Evolutionary conservation across 2,113 vertebrate species (phyloP), one percentile per base, ranked within the genome.

Genomic region (Hyaena hyaena): DNA sequence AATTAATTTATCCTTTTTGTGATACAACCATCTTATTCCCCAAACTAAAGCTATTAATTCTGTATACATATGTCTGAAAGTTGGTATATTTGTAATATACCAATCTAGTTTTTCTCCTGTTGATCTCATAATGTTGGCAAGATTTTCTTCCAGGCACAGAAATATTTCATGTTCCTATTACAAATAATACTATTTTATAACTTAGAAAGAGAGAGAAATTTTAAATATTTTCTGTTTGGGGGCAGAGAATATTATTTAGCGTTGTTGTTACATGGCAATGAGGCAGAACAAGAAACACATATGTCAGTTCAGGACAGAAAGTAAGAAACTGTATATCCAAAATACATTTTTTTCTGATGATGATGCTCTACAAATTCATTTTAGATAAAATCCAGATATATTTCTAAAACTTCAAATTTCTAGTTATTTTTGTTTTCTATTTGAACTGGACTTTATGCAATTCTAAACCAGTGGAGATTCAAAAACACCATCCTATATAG

Each of bases 1-100:
- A 73, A 83, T 98, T 97, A 0, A 77, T 58, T 97, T 98, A n/a
- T 94, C 23, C 53, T 95, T 91, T 94, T 55, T 97, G 55, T 97
- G 16, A 31, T 93, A 84, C 63, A 23, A 79, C 43, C n/a, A 89
- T 88, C 14, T 50, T 87, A 48, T 21, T 82, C 21, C 4, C 12
- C 93, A 26, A 71, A 79, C 96, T 85, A 69, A 86, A 80, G 5
- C 55, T 82, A 68, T 48, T 90, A 81, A 50, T 4, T 43, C 19
- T 90, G 48, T 53, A 86, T 21, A 26, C 63, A 28, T 50, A 17
- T 35, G 45, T 5, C 73, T 23, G 12, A 50, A 95, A 95, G 81
- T 58, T 80, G 76, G 88, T 65, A 10, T 58, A 1, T 28, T 53
- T 24, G 12, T 21, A 12, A 12, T 79, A 7, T 5, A 80, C 11